These are phyloP conservation scores for Bucco capensis DNA, from an alignment of 2,113 vertebrate genomes.

Conservation along the genomic window DNA sequence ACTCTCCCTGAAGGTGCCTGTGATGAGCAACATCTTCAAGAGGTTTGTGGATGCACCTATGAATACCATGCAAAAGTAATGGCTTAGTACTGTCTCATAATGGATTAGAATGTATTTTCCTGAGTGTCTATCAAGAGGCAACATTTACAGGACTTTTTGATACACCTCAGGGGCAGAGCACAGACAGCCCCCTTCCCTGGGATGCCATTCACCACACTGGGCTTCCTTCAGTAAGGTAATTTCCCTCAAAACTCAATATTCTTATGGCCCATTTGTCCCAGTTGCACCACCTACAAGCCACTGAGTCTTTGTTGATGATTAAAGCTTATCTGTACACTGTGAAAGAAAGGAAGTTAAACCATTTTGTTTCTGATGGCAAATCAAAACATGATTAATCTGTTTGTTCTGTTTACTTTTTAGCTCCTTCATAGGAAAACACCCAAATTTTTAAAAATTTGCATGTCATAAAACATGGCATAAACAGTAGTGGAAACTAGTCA, in stretches of 20 bases:
- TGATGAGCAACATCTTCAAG: too few relatives aligned
- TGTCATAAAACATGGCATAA: not conserved
- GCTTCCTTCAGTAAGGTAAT: not conserved
- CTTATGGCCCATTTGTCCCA: not conserved
- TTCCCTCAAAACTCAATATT: not conserved
- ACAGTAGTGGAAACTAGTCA: not conserved
- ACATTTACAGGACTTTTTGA: too few relatives aligned
- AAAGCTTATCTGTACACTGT: not conserved
- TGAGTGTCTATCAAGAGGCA: too few relatives aligned
- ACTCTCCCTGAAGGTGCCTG: too few relatives aligned
- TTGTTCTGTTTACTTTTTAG: not conserved
- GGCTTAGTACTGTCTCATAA: too few relatives aligned
- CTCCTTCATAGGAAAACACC: not conserved
- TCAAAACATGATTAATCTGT: not conserved
- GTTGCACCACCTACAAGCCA: not conserved
- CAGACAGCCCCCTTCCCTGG: too few relatives aligned
- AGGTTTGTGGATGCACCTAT: too few relatives aligned
- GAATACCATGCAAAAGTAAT: too few relatives aligned
- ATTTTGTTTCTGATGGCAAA: not conserved
- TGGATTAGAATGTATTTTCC: too few relatives aligned
- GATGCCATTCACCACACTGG: not conserved
- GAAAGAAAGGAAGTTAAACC: not conserved
- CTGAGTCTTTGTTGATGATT: not conserved
- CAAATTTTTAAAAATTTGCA: not conserved
- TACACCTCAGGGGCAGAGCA: too few relatives aligned